These are phyloP conservation scores for Trachemys scripta DNA, from an alignment of 2,113 vertebrate genomes.

Conservation along the genomic window DNA sequence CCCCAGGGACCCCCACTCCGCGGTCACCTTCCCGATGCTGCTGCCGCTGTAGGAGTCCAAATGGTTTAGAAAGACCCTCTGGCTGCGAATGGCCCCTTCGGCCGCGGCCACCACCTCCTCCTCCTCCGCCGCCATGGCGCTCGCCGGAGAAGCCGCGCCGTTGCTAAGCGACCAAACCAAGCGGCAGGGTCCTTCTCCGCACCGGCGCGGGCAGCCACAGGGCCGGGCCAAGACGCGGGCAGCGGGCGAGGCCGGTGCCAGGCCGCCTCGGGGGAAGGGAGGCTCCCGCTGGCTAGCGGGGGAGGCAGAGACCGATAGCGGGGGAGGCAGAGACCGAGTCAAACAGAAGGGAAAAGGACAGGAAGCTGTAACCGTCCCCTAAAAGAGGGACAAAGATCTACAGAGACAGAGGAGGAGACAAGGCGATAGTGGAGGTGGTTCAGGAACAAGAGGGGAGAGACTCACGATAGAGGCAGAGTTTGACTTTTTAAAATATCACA, in stretches of 20 bases:
- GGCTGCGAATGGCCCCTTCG: background rate
- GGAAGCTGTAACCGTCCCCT: background rate
- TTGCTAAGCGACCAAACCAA: conserved; percentile 39
- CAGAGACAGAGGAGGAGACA: too few species aligned
- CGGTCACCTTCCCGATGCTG: conserved; percentile 85
- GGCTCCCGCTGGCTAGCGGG: fast-evolving
- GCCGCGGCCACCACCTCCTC: conserved; percentile 57
- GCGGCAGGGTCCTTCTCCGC: background rate
- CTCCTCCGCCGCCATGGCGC: background rate
- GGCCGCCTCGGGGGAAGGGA: fast-evolving
- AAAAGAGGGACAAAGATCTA: too few species aligned
- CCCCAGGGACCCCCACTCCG: too few species aligned
- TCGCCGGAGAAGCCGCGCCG: background rate
- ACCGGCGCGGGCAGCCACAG: fast-evolving
- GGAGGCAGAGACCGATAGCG: background rate
- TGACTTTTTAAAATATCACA: background rate
- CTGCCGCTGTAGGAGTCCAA: conserved; percentile 84
- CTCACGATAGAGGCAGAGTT: background rate
- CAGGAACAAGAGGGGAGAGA: background rate
- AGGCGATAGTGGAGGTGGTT: background rate
- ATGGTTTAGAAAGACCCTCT: conserved; percentile 86
- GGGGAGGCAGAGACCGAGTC: background rate
- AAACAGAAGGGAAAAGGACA: too few species aligned
- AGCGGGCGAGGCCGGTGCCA: background rate
- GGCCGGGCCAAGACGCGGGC: fast-evolving